Evolutionary conservation across 2,888 invertebrate species (phyloP).

Genomic region (Petrolisthes cinctipes): DNA sequence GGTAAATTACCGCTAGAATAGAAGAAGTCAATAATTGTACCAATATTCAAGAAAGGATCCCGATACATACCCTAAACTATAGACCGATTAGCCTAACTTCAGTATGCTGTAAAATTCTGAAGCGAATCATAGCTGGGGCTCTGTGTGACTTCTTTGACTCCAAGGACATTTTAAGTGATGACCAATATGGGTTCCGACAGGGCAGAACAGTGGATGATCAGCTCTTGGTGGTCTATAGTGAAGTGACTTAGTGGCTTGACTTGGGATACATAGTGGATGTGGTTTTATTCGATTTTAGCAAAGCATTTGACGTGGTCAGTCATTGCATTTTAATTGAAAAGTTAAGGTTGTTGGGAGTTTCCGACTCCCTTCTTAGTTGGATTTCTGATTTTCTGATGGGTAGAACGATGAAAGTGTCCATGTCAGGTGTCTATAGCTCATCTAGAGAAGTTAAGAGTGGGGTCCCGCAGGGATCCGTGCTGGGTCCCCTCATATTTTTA

Average conservation of each 20-base stretch:
- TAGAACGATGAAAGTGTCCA: slow-evolving; percentile 6
- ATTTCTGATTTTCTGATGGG: slow-evolving; percentile 11
- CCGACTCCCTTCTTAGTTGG: background rate
- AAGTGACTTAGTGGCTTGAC: slow-evolving; percentile 15
- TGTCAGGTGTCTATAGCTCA: background rate
- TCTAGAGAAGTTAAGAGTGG: background rate
- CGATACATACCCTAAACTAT: background rate
- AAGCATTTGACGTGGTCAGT: slow-evolving; percentile 11
- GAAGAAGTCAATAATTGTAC: background rate
- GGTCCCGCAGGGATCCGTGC: background rate
- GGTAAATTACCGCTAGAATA: background rate
- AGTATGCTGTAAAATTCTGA: slow-evolving; percentile 16
- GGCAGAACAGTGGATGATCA: slow-evolving; percentile 31
- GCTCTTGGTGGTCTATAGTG: slow-evolving; percentile 19
- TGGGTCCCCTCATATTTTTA: background rate
- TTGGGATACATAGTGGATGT: slow-evolving; percentile 2
- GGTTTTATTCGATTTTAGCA: slow-evolving; percentile 10
- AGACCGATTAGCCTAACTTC: slow-evolving; percentile 4
- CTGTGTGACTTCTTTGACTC: background rate
- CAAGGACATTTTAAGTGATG: slow-evolving; percentile 5
- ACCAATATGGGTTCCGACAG: slow-evolving; percentile 25
- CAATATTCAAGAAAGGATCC: slow-evolving; percentile 9
- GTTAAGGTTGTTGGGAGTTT: slow-evolving; percentile 17
- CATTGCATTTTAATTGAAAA: slow-evolving; percentile 24
- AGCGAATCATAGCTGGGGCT: background rate